Percentiles rank a stretch among this genome's conserved stretches.
phyloP scores from a whole-genome alignment of 2,113 vertebrate genomes.

The Cephalopholis sonnerati region DNA sequence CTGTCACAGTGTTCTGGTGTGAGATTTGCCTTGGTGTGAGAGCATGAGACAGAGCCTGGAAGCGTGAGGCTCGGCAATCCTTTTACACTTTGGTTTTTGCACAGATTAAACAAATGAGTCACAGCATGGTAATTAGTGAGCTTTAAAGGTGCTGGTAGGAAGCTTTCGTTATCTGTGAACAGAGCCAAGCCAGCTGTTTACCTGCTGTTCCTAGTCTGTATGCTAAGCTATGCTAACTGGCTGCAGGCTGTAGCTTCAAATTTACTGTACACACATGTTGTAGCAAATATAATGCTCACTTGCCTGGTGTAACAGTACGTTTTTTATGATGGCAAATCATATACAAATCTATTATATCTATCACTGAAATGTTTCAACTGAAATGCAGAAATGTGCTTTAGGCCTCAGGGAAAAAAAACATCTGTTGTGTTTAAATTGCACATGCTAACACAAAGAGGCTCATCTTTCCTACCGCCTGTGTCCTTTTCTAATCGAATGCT shows the following conservation, averaged over 20 bases:
- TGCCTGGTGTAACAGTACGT: too few relatives aligned
- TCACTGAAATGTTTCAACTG: background rate
- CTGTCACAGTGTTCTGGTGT: too few relatives aligned
- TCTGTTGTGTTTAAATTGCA: conserved; percentile 31
- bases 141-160: too few relatives aligned
- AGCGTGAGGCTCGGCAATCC: too few relatives aligned
- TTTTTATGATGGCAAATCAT: background rate
- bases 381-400: conserved; percentile 20
- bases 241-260: background rate
- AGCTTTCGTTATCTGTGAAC: too few relatives aligned
- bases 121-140: too few relatives aligned
- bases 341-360: background rate
- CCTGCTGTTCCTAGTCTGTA: background rate
- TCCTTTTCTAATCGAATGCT: conserved; percentile 53
- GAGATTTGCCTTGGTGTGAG: too few relatives aligned
- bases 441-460: conserved; percentile 10
- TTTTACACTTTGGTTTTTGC: too few relatives aligned
- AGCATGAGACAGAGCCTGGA: too few relatives aligned
- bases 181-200: background rate
- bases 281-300: too few relatives aligned
- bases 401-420: background rate
- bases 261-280: background rate
- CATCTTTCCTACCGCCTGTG: conserved; percentile 27
- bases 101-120: too few relatives aligned
- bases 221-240: background rate